Evolutionary conservation across 2,888 invertebrate genomes (phyloP), one percentile per base, ranked within the genome.

Genomic region (Apamea crenata): DNA sequence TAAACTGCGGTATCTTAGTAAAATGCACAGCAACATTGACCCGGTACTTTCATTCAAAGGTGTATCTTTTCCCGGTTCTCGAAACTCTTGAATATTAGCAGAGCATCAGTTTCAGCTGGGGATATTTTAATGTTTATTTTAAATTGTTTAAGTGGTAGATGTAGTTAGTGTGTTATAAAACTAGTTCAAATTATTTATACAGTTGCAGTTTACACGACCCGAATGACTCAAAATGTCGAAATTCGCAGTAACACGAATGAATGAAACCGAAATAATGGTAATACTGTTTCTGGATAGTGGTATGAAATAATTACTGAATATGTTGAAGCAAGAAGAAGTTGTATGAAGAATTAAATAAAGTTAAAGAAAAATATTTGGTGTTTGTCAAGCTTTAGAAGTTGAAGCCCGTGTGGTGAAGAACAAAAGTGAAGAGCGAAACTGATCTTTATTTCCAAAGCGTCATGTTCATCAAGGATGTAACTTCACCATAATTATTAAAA

Each of bases 111-210:
- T 61, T 80, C 7, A 36, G 29, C 40, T 50, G n/a, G 25, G 44
- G 61, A 73, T 16, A 18, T 74, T 50, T 72, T 32, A 53, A 50
- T 16, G 16, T 76, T 80, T 59, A 61, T 50, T 71, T 32, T 47
- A 74, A 56, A 53, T 56, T n/a, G 21, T 74, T 36, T 79, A 36
- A 74, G 53, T 71, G 61, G 36, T 50, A 36, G 68, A 68, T 65
- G 2, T 71, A 75, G 59, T 73, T 66, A 74, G 40, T 66, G 44
- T 59, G 72, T 53, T 77, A 71, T 78, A 71, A 80, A 79, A 88
- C 79, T 79, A 78, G 85, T 85, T 85, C 71, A 79, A 79, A 78
- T 47, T 85, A 81, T 87, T 85, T 86, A 74, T 47, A 84, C 84
- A 85, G 88, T 79, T 87, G 77, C 61, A 74, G 74, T 78, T 72